phyloP scores from a whole-genome alignment of 2,888 invertebrate genomes.

The Dasysyrphus albostriatus region DNA sequence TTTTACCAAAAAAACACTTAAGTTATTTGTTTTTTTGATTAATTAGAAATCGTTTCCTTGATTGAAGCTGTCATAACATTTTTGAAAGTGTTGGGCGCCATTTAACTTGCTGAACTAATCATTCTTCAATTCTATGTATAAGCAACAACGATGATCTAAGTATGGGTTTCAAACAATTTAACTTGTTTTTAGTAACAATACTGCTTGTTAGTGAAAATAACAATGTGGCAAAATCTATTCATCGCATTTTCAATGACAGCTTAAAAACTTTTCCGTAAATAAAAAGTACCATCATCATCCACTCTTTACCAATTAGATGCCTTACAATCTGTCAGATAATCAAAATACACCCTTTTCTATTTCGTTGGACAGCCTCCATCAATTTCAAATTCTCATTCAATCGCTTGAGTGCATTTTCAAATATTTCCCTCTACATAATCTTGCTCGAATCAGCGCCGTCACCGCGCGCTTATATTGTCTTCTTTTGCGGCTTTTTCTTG shows the following conservation, averaged over 20 bases:
- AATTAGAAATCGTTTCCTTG: background rate
- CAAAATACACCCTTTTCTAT: constrained; percentile 47
- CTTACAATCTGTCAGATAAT: constrained; percentile 63
- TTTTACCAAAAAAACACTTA: too few species aligned
- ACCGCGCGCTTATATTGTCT: constrained; percentile 54
- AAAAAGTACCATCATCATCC: constrained; percentile 7
- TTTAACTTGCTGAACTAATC: background rate
- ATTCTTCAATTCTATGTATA: too few species aligned
- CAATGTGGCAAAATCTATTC: background rate
- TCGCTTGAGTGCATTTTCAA: constrained; percentile 54
- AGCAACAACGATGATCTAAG: too few species aligned
- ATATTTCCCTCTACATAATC: constrained; percentile 20
- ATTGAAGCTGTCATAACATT: background rate
- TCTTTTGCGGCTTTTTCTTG: constrained; percentile 35
- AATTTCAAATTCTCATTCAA: constrained; percentile 33
- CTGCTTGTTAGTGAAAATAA: constrained; percentile 1
- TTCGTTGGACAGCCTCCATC: constrained; percentile 43
- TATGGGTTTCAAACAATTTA: too few species aligned
- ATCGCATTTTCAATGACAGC: background rate
- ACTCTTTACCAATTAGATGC: constrained; percentile 25
- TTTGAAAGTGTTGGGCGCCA: constrained; percentile 9
- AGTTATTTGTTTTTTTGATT: background rate
- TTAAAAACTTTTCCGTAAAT: background rate
- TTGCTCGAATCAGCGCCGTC: background rate
- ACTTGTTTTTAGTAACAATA: background rate